Conservation (phyloP, 1,140 invertebrate species). For the Leptonema lineaticorne region DNA sequence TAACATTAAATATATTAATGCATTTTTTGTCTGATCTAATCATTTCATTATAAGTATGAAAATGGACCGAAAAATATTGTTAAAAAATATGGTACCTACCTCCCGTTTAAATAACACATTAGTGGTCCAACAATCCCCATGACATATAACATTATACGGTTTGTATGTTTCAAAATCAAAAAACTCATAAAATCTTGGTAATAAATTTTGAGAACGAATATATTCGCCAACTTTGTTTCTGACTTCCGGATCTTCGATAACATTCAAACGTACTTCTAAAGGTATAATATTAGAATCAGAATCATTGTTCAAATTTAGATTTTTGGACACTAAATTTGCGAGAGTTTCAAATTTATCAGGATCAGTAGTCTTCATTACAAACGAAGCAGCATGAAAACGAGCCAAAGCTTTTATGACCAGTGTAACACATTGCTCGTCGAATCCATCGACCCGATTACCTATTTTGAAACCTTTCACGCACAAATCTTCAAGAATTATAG, state of each 20-base stretch:
- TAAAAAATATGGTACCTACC: too few relatives aligned
- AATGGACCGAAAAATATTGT: not conserved
- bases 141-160: conserved; percentile 36
- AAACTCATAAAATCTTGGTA: not conserved
- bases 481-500: conserved; percentile 49
- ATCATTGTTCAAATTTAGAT: not conserved
- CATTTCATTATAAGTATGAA: too few relatives aligned
- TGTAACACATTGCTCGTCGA: conserved; percentile 46
- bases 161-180: not conserved
- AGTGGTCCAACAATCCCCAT: conserved; percentile 53
- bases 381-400: conserved; percentile 48
- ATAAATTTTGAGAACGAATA: conserved; percentile 31
- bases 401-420: conserved; percentile 46
- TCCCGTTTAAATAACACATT: conserved; percentile 52
- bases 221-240: not conserved
- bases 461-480: conserved; percentile 45
- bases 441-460: conserved; percentile 45
- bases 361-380: conserved; percentile 45
- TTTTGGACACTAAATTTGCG: not conserved
- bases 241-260: not conserved
- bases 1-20: not conserved
- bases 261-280: not conserved
- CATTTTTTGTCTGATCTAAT: not conserved
- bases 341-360: conserved; percentile 9
- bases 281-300: not conserved